Base-by-base conservation (phyloP, 2,797 vertebrate species). In the Myripristis jacobus region DNA sequence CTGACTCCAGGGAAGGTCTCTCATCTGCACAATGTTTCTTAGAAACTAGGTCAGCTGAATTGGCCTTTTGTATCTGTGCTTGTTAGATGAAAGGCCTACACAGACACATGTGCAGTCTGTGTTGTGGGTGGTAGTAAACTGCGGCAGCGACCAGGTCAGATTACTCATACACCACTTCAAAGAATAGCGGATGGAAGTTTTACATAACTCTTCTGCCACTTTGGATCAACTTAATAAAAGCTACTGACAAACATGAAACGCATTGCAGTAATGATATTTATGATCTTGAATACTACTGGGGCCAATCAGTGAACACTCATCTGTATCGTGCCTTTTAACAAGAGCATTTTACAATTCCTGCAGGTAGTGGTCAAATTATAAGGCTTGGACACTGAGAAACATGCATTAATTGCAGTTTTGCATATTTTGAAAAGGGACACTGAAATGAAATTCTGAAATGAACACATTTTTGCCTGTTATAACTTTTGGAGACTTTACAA, bases 141-240 rank as follows among this genome's bases (percentile, higher is more conserved):
- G 57, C 27, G 68, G 67, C 64, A 1, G 41, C 58, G 65, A 83
- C 63, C 61, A 79, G 77, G 81, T 81, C 79, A 50, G 21, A 77
- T 88, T 84, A 77, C 75, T 80, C 77, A 83, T 48, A 66, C 43
- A 53, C 62, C 77, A 78, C 82, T 79, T 86, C 80, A 86, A 83
- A 86, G 75, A 71, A 44, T 7, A 75, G 52, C 68, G 67, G 66
- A 80, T 64, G 63, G 66, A 75, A 72, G 66, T 85, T 73, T 81
- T 76, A 64, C 84, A 81, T 66, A 79, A 81, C 31, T 60, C 25
- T 27, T 68, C 70, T 58, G 43, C 60, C 70, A 62, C 76, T 80
- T 75, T 75, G 66, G 62, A 81, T 81, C 31, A 71, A 74, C 38
- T 75, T 63, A 73, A 76, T 79, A 57, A 79, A 80, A 70, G 29